Conservation (phyloP, 1,140 invertebrate genomes). For the Magallana gigas region DNA sequence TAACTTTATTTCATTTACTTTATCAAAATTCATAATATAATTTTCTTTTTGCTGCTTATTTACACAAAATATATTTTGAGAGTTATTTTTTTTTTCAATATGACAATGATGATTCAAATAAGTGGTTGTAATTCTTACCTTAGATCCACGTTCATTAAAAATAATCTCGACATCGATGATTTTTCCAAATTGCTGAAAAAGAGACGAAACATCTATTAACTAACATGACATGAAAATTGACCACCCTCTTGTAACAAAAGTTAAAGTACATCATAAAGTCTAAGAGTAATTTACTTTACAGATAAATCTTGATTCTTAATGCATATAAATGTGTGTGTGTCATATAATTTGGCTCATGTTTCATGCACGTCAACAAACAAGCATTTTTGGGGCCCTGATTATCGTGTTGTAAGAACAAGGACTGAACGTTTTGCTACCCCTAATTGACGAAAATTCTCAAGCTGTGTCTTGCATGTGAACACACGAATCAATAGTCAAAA, state of each 20-base stretch:
- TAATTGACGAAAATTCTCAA: neutral
- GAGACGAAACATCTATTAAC: slow-evolving; percentile 48
- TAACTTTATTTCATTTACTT: neutral
- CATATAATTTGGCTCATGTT: too few relatives aligned
- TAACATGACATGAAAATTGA: neutral
- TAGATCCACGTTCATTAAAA: slow-evolving; percentile 99
- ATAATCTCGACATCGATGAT: slow-evolving; percentile 99
- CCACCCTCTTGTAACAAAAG: too few relatives aligned
- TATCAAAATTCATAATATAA: neutral
- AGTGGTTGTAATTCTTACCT: slow-evolving; percentile 87
- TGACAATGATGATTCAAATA: slow-evolving; percentile 51
- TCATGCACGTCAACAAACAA: too few relatives aligned
- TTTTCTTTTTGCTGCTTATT: neutral
- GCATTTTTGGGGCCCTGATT: too few relatives aligned
- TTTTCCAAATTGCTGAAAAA: slow-evolving; percentile 95
- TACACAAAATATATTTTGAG: too few relatives aligned
- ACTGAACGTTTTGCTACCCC: neutral
- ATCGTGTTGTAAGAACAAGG: neutral
- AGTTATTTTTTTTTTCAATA: neutral
- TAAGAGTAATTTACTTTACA: too few relatives aligned
- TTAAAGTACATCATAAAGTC: too few relatives aligned
- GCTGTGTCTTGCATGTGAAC: slow-evolving; percentile 6
- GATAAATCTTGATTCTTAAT: too few relatives aligned
- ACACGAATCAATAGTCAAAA: neutral
- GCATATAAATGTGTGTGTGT: too few relatives aligned